Conservation (phyloP, 2,113 vertebrate species). For the Pipa parva region DNA sequence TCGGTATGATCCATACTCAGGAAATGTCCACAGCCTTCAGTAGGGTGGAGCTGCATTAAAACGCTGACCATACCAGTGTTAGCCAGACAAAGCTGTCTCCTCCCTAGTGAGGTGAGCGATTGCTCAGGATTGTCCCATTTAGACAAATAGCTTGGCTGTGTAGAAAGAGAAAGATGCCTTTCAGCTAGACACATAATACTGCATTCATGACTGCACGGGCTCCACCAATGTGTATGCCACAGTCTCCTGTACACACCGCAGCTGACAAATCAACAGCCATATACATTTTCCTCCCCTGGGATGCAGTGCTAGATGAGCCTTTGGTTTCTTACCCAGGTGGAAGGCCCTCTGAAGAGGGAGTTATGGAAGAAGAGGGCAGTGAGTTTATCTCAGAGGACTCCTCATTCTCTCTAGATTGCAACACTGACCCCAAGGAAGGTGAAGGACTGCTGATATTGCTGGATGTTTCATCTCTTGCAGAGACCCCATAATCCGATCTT, state of each 20-base stretch:
- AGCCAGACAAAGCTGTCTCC: slow-evolving; percentile 5
- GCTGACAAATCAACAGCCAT: background rate
- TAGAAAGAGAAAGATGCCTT: slow-evolving; percentile 25
- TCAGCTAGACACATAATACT: slow-evolving; percentile 39
- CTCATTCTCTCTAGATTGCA: slow-evolving; percentile 54
- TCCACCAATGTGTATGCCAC: slow-evolving; percentile 39
- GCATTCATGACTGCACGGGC: slow-evolving; percentile 45
- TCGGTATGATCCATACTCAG: too few species aligned
- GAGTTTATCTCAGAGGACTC: slow-evolving; percentile 26
- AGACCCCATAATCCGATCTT: slow-evolving; percentile 55
- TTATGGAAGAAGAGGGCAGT: slow-evolving; percentile 49
- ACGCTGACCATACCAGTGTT: slow-evolving; percentile 21
- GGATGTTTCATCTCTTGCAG: slow-evolving; percentile 28
- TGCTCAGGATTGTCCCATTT: slow-evolving; percentile 27
- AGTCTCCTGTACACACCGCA: slow-evolving; percentile 1
- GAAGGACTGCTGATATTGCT: accelerated
- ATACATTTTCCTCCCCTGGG: accelerated
- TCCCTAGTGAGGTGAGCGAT: slow-evolving; percentile 13
- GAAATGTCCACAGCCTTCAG: background rate
- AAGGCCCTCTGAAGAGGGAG: slow-evolving; percentile 66
- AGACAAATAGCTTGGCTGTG: slow-evolving; percentile 14
- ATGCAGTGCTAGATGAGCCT: slow-evolving; percentile 8
- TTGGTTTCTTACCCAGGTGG: slow-evolving; percentile 76
- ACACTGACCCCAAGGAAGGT: slow-evolving; percentile 44
- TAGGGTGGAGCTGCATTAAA: background rate